phyloP scores from a whole-genome alignment of 2,888 invertebrate species.

The Creontiades dilutus region DNA sequence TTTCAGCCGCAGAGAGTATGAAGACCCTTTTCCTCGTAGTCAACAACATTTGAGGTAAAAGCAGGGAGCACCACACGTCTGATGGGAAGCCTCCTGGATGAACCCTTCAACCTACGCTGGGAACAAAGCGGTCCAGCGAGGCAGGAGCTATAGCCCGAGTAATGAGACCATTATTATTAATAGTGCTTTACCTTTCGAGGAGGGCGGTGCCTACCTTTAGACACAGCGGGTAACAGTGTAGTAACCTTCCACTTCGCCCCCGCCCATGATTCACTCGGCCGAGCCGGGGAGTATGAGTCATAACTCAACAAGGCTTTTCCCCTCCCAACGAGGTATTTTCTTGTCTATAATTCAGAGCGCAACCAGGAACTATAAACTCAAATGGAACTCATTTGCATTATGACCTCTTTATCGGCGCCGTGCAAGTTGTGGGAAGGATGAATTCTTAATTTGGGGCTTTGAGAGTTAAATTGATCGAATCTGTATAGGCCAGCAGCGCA shows the following conservation, averaged over 20 bases:
- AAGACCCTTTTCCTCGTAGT: neutral
- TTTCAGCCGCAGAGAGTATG: neutral
- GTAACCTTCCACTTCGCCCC: neutral
- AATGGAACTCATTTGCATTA: conserved; percentile 22
- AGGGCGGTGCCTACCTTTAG: conserved; percentile 16
- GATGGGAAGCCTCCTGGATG: neutral
- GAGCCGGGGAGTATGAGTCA: neutral
- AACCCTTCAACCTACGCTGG: conserved; percentile 10
- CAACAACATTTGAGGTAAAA: conserved; percentile 13
- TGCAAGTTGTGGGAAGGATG: neutral
- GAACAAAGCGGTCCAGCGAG: conserved; percentile 15
- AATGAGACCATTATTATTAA: conserved; percentile 40
- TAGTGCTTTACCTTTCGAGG: conserved; percentile 24
- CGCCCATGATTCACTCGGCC: neutral
- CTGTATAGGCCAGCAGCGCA: too few relatives aligned
- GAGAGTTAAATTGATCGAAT: too few relatives aligned
- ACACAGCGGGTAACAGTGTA: neutral
- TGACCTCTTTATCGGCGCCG: conserved; percentile 23
- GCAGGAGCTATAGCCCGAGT: conserved; percentile 3
- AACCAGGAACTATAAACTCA: conserved; percentile 22
- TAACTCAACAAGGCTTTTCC: conserved; percentile 36
- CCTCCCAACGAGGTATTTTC: conserved; percentile 1
- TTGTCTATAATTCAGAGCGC: neutral
- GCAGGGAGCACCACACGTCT: conserved; percentile 2
- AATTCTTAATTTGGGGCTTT: neutral